phyloP scores from a whole-genome alignment of 2,888 invertebrate genomes.

The Amblyjoppa proteus region DNA sequence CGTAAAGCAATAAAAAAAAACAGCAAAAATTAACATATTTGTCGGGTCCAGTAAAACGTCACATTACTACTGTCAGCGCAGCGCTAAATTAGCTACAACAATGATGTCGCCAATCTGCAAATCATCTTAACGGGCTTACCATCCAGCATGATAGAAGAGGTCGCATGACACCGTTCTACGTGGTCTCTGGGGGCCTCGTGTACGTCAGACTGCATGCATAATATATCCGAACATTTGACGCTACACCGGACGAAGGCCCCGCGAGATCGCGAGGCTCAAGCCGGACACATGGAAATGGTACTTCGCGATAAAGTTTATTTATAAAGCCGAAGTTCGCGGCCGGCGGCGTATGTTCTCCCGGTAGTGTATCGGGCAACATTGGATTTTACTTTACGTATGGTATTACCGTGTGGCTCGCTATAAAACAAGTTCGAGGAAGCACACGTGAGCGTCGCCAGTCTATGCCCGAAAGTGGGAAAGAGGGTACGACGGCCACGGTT shows the following conservation, averaged over 20 bases:
- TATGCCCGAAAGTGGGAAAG: slow-evolving; percentile 51
- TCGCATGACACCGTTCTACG: neutral
- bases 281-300: slow-evolving; percentile 67
- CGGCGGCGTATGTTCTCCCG: slow-evolving; percentile 15
- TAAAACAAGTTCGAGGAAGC: slow-evolving; percentile 35
- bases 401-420: slow-evolving; percentile 32
- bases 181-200: neutral
- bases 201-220: neutral
- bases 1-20: neutral
- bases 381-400: slow-evolving; percentile 24
- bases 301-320: slow-evolving; percentile 77
- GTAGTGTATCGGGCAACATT: slow-evolving; percentile 23
- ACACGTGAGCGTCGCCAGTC: slow-evolving; percentile 9
- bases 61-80: neutral
- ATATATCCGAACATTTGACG: slow-evolving; percentile 10
- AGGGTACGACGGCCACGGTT: slow-evolving; percentile 68
- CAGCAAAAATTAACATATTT: neutral
- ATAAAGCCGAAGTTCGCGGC: slow-evolving; percentile 73
- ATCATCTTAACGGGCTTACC: neutral
- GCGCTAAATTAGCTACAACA: neutral
- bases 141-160: neutral
- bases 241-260: neutral
- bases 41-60: neutral
- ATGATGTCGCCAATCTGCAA: neutral
- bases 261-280: slow-evolving; percentile 55